phyloP scores from a whole-genome alignment of 2,797 vertebrate species.

The Crocodylus rhombifer region DNA sequence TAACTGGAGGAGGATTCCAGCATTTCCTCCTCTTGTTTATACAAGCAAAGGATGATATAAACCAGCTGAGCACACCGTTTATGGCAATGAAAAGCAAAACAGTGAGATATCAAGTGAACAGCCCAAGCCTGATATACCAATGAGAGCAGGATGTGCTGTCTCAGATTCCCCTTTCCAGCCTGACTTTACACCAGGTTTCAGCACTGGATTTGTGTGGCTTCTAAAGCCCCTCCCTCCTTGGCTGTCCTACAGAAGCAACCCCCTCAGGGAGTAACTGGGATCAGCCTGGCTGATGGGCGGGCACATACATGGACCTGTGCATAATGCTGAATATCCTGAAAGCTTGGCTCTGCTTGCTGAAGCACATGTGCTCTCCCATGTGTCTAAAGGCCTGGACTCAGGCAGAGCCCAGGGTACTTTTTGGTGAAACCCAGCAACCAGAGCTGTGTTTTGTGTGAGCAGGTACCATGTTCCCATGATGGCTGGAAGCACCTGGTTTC shows the following conservation, averaged over 20 bases:
- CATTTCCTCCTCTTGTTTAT: not conserved
- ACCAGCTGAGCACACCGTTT: not conserved
- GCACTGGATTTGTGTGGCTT: rapidly evolving
- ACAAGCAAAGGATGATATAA: not conserved
- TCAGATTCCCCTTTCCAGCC: not conserved
- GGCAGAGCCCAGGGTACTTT: not conserved
- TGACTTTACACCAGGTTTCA: not conserved
- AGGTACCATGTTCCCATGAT: not conserved
- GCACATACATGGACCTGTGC: not conserved
- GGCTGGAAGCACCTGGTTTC: not conserved
- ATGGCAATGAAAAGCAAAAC: not conserved
- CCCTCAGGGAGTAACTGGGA: not conserved
- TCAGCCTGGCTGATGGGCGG: not conserved
- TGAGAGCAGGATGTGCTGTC: not conserved
- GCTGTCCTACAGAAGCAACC: not conserved
- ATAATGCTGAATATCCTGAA: not conserved
- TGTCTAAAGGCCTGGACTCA: not conserved
- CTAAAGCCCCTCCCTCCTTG: not conserved
- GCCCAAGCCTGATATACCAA: rapidly evolving
- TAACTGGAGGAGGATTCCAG: not conserved
- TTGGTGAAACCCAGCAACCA: not conserved
- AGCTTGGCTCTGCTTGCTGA: not conserved
- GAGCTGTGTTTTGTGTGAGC: not conserved
- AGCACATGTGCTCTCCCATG: rapidly evolving
- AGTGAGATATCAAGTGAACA: not conserved